Evolutionary conservation across 2,113 vertebrate species (phyloP).

Genomic region (Passer montanus): DNA sequence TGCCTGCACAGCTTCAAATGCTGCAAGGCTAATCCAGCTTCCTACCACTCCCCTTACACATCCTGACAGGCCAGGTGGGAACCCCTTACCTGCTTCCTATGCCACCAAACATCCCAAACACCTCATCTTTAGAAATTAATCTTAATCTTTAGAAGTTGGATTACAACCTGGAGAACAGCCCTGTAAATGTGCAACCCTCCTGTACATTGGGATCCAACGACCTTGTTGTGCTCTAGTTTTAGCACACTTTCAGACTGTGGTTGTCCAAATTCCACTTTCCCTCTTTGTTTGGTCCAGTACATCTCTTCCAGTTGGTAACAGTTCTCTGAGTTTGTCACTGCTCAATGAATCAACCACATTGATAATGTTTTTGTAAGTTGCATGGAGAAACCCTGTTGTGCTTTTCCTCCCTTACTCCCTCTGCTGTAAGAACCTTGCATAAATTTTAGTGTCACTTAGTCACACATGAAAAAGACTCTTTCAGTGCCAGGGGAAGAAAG

Average conservation of each 20-base stretch:
- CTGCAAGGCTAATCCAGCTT: neutral
- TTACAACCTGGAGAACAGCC: neutral
- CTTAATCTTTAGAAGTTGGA: neutral
- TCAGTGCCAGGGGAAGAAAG: neutral
- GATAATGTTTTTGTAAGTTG: neutral
- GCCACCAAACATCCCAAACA: neutral
- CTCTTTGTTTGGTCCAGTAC: neutral
- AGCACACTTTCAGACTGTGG: neutral
- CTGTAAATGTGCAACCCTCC: neutral
- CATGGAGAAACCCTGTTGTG: constrained; percentile 28
- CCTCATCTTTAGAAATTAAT: neutral
- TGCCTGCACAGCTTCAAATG: neutral
- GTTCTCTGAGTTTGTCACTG: neutral
- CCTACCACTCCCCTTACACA: accelerated
- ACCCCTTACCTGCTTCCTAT: neutral
- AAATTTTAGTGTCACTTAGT: constrained; percentile 43
- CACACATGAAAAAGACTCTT: constrained; percentile 43
- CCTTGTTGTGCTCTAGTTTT: neutral
- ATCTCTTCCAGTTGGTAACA: neutral
- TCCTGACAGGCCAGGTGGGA: neutral
- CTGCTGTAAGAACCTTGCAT: constrained; percentile 16
- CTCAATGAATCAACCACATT: constrained; percentile 18
- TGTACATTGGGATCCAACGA: neutral
- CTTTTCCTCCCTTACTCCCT: constrained; percentile 30
- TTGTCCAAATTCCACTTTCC: neutral